Base-by-base conservation (phyloP, 1,140 invertebrate genomes). In the Babylonia areolata region DNA sequence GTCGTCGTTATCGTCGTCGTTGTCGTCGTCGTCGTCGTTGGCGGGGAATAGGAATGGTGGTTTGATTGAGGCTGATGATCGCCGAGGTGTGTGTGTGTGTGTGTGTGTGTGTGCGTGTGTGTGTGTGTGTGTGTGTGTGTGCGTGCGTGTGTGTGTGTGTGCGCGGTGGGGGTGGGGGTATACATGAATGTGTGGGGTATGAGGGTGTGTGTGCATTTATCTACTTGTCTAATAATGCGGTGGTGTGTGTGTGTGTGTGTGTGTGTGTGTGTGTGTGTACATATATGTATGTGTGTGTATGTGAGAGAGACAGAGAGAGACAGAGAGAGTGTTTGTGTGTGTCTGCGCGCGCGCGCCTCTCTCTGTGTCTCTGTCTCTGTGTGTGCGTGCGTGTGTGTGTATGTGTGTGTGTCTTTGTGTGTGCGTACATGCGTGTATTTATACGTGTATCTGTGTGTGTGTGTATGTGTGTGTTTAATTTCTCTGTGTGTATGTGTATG, bases 221-320 rank as follows among this genome's bases (percentile, higher is more conserved):
- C 69, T n/a, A n/a, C n/a, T n/a, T n/a, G n/a, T n/a, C n/a, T n/a
- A n/a, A n/a, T n/a, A n/a, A 39, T 40, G n/a, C 23, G 77, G 11
- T 37, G 11, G 77, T 78, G 77, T 17, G 77, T 40, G 77, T 73
- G 77, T 46, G 77, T 78, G 39, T 42, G 77, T 42, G 37, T n/a
- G 77, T 78, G 40, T 42, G 37, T 78, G 37, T 42, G 77, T 78
- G 37, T 78, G 77, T 42, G 37, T 42, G 37, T 46, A 28, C n/a
- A 17, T 46, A 17, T 78, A 28, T 78, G 77, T 78, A 39, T 40
- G 37, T 40, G 77, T 78, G 77, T 78, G 77, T 78, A 39, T 78
- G 77, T 78, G 77, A n/a, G n/a, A n/a, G n/a, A n/a, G n/a, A n/a
- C n/a, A n/a, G n/a, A n/a, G n/a, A n/a, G n/a, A n/a, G n/a, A n/a